phyloP scores from a whole-genome alignment of 1,140 invertebrate species.

The Euwallacea fornicatus region DNA sequence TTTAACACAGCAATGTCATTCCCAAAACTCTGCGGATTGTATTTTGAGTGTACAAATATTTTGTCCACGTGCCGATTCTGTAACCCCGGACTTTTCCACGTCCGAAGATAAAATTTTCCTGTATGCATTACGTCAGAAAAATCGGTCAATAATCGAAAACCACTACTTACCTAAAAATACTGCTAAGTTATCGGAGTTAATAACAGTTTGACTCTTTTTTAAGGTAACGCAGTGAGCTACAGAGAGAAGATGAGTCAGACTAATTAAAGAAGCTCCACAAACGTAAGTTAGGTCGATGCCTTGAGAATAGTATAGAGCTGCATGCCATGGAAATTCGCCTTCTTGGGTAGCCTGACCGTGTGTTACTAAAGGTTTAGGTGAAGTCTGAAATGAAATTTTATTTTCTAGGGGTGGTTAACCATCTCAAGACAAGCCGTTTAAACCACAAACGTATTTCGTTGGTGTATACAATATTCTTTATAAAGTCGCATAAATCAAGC shows the following conservation, averaged over 20 bases:
- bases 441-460: no score
- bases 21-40: slow-evolving; percentile 58
- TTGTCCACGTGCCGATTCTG: slow-evolving; percentile 54
- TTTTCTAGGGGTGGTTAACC: not conserved
- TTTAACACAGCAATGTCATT: slow-evolving; percentile 69
- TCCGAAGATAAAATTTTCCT: slow-evolving; percentile 50
- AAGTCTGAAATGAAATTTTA: slow-evolving; percentile 10
- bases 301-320: slow-evolving; percentile 47
- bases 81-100: slow-evolving; percentile 48
- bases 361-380: slow-evolving; percentile 41
- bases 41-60: slow-evolving; percentile 62
- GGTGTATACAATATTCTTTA: no score
- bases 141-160: no score
- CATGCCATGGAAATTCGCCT: slow-evolving; percentile 51
- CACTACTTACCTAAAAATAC: slow-evolving; percentile 46
- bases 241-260: slow-evolving; percentile 72
- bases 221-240: slow-evolving; percentile 78
- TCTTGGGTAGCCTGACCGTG: slow-evolving; percentile 49
- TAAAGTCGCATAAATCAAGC: no score
- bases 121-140: not conserved
- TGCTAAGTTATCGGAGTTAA: slow-evolving; percentile 46
- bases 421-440: not conserved
- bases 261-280: slow-evolving; percentile 82
- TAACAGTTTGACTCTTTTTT: slow-evolving; percentile 41
- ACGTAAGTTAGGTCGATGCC: slow-evolving; percentile 56